phyloP scores from a whole-genome alignment of 2,113 vertebrate genomes.

The Hyla sarda region DNA sequence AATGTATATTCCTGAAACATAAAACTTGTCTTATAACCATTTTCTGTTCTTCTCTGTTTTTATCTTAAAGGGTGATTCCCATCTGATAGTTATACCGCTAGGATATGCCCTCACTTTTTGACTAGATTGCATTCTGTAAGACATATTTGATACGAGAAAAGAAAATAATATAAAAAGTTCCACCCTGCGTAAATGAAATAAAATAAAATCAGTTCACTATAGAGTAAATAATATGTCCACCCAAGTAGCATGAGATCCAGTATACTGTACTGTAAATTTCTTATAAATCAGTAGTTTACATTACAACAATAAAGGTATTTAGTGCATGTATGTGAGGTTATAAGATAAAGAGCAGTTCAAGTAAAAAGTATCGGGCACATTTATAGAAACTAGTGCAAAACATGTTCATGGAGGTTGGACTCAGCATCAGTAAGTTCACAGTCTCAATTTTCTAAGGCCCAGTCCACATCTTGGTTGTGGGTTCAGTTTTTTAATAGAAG shows the following conservation, averaged over 20 bases:
- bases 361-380: neutral
- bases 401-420: neutral
- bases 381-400: neutral
- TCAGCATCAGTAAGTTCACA: neutral
- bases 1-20: neutral
- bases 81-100: neutral
- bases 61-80: neutral
- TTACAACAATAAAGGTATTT: neutral
- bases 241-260: too few relatives aligned
- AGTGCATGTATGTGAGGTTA: neutral
- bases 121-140: neutral
- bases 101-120: neutral
- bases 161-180: neutral
- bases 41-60: neutral
- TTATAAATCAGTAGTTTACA: neutral
- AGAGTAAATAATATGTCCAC: neutral
- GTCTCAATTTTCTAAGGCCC: neutral
- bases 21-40: neutral
- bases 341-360: neutral
- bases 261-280: neutral
- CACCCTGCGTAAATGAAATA: too few relatives aligned
- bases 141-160: neutral
- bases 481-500: too few relatives aligned
- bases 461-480: neutral
- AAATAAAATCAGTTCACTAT: too few relatives aligned